Conservation (phyloP, 2,888 invertebrate genomes). For the Eupithecia vulgata region DNA sequence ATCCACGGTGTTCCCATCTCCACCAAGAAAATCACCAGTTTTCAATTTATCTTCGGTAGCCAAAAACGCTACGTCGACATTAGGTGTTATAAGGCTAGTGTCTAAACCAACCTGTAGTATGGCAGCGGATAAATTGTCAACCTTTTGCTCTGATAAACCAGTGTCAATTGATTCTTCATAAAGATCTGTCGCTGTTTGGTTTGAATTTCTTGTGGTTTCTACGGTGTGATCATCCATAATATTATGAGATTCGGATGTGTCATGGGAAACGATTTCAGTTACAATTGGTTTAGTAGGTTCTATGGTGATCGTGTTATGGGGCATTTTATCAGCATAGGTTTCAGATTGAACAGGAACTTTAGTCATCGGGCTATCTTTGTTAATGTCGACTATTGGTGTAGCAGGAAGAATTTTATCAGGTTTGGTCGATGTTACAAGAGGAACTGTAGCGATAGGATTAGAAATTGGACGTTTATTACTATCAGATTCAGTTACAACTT, state of each 20-base stretch:
- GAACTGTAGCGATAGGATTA: not conserved
- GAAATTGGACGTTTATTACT: not conserved
- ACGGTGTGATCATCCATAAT: not conserved
- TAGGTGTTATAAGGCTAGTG: not conserved
- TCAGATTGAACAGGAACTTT: not conserved
- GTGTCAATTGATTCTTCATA: constrained; percentile 1
- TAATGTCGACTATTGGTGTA: not conserved
- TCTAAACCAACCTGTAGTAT: not conserved
- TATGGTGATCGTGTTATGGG: not conserved
- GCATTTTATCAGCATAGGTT: not conserved
- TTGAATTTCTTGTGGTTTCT: not conserved
- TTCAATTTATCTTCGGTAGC: not conserved
- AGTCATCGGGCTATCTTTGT: not conserved
- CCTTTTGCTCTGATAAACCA: not conserved
- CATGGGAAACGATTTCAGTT: not conserved
- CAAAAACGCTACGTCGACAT: not conserved
- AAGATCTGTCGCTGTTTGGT: not conserved
- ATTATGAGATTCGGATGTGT: not conserved
- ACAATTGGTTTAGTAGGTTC: not conserved
- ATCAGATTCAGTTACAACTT: not conserved
- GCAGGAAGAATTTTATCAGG: not conserved
- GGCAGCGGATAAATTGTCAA: not conserved
- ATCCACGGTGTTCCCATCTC: not conserved
- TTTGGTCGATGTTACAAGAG: not conserved
- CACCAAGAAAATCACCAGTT: not conserved